A percentile compares a stretch with the other conserved stretches of the same genome.
Conservation (phyloP, 2,797 vertebrate genomes). For the Salarias fasciatus region DNA sequence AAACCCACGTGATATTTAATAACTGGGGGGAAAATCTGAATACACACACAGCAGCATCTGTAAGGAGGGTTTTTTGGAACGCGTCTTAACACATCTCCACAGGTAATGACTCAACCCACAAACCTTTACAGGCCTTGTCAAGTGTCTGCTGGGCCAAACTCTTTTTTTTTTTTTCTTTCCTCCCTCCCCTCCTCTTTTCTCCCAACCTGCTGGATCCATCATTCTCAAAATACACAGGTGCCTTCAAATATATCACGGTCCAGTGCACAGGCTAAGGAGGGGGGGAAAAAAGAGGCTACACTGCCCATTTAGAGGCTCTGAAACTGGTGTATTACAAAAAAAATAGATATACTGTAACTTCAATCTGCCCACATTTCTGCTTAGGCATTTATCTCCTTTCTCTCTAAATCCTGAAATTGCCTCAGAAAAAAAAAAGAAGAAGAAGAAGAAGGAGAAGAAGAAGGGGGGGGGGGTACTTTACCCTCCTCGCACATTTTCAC, state of each 20-base stretch:
- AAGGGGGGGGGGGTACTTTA: constrained; percentile 75
- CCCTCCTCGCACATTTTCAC: constrained; percentile 82
- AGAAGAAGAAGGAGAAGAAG: neutral
- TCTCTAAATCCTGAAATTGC: constrained; percentile 98
- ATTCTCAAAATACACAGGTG: constrained; percentile 72
- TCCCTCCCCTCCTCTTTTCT: neutral
- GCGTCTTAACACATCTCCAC: constrained; percentile 68
- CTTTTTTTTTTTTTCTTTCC: constrained; percentile 1
- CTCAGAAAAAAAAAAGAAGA: constrained; percentile 83
- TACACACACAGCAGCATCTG: constrained; percentile 24
- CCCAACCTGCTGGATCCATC: constrained; percentile 69
- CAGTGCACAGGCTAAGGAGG: constrained; percentile 47
- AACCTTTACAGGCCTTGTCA: constrained; percentile 73
- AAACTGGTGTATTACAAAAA: constrained; percentile 86
- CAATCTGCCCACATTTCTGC: constrained; percentile 83
- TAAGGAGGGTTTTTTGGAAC: constrained; percentile 67
- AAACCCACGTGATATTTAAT: constrained; percentile 47
- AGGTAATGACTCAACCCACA: constrained; percentile 75
- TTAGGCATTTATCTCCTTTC: constrained; percentile 95
- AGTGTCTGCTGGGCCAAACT: constrained; percentile 62
- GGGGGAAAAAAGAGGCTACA: constrained; percentile 37
- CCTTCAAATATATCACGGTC: constrained; percentile 67
- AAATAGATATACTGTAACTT: constrained; percentile 82
- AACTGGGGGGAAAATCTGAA: constrained; percentile 20
- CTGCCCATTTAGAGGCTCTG: constrained; percentile 67